Evolutionary conservation across 1,140 invertebrate species (phyloP), one percentile per base, ranked within the genome.

Genomic region (Parapsyche elsis): DNA sequence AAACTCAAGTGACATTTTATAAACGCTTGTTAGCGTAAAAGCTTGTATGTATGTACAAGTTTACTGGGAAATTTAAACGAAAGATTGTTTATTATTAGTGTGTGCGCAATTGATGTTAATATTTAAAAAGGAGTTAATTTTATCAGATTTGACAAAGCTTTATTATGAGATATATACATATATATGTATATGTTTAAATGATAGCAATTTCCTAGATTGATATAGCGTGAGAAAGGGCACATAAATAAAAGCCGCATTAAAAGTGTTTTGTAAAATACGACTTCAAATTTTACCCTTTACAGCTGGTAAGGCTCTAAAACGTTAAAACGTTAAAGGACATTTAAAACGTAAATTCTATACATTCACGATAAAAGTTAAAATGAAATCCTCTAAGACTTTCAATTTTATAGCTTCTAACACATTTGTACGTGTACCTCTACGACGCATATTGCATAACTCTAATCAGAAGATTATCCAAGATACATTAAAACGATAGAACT

Each of bases 231-330:
- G 30, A 38, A 38, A 7, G 2, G 30, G 30, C 7, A 7, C 7
- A 38, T 38, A 38, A 53, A 53, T 53, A 53, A 53, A 2, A 12
- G 2, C 49, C 49, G 49, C 10, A 16, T 53, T 53, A 53, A 10
- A 67, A 9, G 23, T 14, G 64, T 67, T 67, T 67, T 67, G 64
- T 67, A 67, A 67, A 67, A 67, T 67, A 67, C 24, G 64, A 24
- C 64, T 67, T 67, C 64, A 67, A 26, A 67, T 67, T 67, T 67
- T 67, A 67, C 26, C 64, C 64, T 61, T 61, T 67, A 24, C 24
- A 9, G 23, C 19, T 30, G 9, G 21, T 64, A 64, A 64, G 59
- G 59, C 59, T 46, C 45, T 46, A 46, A 46, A 5, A 46, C 45
- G 45, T 46, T 46, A 46, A 5, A 46, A 12, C 12, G 1, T 12